Base-by-base conservation (phyloP, 2,888 invertebrate genomes). In the Parelbella ahira region DNA sequence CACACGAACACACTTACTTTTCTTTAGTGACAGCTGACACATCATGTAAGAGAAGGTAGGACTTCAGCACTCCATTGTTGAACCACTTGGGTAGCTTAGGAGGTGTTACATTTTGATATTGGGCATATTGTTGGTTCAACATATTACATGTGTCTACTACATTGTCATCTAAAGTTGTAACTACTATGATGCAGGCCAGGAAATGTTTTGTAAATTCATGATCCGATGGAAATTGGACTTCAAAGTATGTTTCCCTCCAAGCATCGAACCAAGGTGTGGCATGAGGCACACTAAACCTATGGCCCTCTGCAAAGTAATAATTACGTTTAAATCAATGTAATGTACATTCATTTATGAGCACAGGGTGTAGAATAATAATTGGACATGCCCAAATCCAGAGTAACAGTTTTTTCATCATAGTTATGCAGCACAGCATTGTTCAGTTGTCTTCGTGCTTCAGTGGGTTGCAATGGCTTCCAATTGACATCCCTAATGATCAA, bases 161-260 rank as follows among this genome's bases (percentile, higher is more conserved):
- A 84, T 92, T 92, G 0, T 91, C 90, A 72, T 94, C 94, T 18
- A 89, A 80, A 18, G 93, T 91, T 10, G 93, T 92, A 9, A 92
- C 89, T 6, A 94, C 92, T 58, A 96, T 89, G 61, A 96, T 90
- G 69, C 96, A 96, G 6, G 94, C 94, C 37, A 96, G 69, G 64
- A 94, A 94, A 75, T 97, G 96, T 63, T 95, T 94, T 0, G 97
- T 94, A 67, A 97, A 99, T 81, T 99, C 99, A 88, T 99, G 98
- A 67, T 99, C 98, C 2, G 94, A 93, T 8, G 95, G 95, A 70
- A 94, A 95, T 68, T 96, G 93, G 45, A 96, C 92, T 63, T 93
- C 92, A 27, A 97, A 88, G 76, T 98, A 98, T 13, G 94, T 94
- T 58, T 97, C 96, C 59, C 97, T 90, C 96, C 97, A 99, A 4